Base-by-base conservation (phyloP, 2,888 invertebrate genomes). In the Polyommatus icarus region DNA sequence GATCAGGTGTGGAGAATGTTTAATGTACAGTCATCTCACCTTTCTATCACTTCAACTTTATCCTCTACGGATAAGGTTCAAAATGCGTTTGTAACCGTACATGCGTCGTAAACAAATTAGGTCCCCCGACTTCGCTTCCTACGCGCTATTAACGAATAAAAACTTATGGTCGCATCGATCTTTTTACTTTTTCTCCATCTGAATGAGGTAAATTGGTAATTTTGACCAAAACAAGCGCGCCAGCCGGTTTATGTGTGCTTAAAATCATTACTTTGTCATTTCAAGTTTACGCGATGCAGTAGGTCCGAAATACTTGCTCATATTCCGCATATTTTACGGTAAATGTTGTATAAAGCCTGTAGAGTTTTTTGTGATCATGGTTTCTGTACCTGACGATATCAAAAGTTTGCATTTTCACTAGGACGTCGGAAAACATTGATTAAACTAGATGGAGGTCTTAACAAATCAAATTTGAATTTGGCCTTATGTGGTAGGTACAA, bases 251-350 rank as follows among this genome's bases (percentile, higher is more conserved):
- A 67, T 59, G 59, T 59, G 24, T 24, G 24, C 61, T 67, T 32
- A 67, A 32, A 67, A 67, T 67, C 67, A 67, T 67, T 67, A 67
- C 24, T 61, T 24, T 61, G 67, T 67, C 61, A 67, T 67, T 67
- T 67, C 67, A 67, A 67, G 67, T 67, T 61, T 5, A 32, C 10
- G 3, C 61, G 61, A 79, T 79, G 20, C 79, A 79, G 79, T 73
- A 76, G 78, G 61, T 79, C 78, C 75, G 29, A 29, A 12, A 32
- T 67, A 29, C 24, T 24, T 24, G 61, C 61, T 8, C 61, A 61
- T 24, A 3, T 61, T 12, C 20, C 12, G 54, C 54, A 54, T 54
- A 54, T 46, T 46, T 46, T 46, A 46, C 46, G 10, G 46, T 46
- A 12, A 40, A 40, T 40, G 40, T 40, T 40, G 40, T 40, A 40